A percentile compares a stretch with the other conserved stretches of the same genome.
Conservation (phyloP, 2,888 invertebrate genomes). For the Drosophila subquinaria region DNA sequence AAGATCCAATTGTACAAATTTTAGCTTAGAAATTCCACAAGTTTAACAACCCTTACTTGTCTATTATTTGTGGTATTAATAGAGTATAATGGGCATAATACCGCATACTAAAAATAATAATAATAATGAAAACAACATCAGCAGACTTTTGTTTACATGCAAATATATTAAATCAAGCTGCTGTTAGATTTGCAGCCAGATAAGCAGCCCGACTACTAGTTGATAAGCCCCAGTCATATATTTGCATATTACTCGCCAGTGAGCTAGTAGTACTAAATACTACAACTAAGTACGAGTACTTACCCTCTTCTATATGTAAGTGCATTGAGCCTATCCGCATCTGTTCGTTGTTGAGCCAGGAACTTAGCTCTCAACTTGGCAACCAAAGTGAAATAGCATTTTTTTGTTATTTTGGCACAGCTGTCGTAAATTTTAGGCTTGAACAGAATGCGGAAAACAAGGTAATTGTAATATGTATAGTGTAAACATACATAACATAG, state of each 20-base stretch:
- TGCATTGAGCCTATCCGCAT: slow-evolving; percentile 26
- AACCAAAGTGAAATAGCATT: slow-evolving; percentile 7
- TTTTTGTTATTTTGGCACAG: slow-evolving; percentile 40
- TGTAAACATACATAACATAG: slow-evolving; percentile 23
- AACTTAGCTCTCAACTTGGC: slow-evolving; percentile 26
- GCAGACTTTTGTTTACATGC: slow-evolving; percentile 54
- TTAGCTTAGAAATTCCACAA: background rate
- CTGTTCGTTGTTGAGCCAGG: slow-evolving; percentile 33
- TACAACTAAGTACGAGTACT: slow-evolving; percentile 44
- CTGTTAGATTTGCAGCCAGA: slow-evolving; percentile 68
- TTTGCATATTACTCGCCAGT: slow-evolving; percentile 61
- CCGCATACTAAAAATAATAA: slow-evolving; percentile 20
- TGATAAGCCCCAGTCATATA: slow-evolving; percentile 69
- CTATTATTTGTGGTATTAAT: background rate
- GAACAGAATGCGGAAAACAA: slow-evolving; percentile 53
- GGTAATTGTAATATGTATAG: slow-evolving; percentile 37
- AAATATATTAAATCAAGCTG: slow-evolving; percentile 75
- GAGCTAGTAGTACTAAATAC: slow-evolving; percentile 33
- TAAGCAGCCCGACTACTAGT: slow-evolving; percentile 39
- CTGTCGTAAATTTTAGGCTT: slow-evolving; percentile 58
- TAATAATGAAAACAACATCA: slow-evolving; percentile 51
- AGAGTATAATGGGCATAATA: slow-evolving; percentile 31
- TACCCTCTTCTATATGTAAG: slow-evolving; percentile 9
- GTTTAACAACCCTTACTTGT: background rate
- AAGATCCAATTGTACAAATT: background rate